Base-by-base conservation (phyloP, 2,113 vertebrate genomes). In the Clarias batrachus region DNA sequence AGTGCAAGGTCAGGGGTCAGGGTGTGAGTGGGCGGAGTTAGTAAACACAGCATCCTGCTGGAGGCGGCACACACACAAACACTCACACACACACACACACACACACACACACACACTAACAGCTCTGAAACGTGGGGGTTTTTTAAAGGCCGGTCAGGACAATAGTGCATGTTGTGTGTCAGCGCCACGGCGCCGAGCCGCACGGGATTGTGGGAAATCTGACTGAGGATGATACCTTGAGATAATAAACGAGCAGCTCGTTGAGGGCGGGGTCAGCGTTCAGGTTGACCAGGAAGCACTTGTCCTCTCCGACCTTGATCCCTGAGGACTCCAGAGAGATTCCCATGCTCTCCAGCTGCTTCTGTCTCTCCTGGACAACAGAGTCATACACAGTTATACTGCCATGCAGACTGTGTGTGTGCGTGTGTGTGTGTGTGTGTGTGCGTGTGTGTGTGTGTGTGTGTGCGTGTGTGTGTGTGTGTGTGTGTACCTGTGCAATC, bases 281-380 rank as follows among this genome's bases (percentile, higher is more conserved):
- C 84, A 99, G 94, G 92, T 99, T 99, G 89, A 99, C 98, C 78
- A 99, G 92, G 85, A 98, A 99, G 91, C 97, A 97, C 87, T 99
- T 99, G 92, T 99, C 97, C 87, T 99, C 98, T 3, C 97, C 97
- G 84, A 99, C 97, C 92, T 99, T 99, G 90, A 99, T 99, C n/a
- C 98, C 98, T 11, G 97, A 99, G 0, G 96, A 97, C 92, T 99
- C 97, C 3, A 99, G 93, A 85, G 98, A 99, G 92, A 99, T 99
- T 8, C 98, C 98, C 98, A 99, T 98, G 91, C 97, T 99, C 91
- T 99, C 98, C n/a, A 99, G 93, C 87, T 99, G 98, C 79, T 95
- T 97, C 85, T 99, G 98, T 60, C 98, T 96, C 87, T 98, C 98
- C 97, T 99, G 93, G 56, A 90, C 88, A 89, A 48, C 4, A 59